A percentile compares a stretch with the other conserved stretches of the same genome.
Conservation (phyloP, 2,797 vertebrate species). For the Eulemur coronatus region DNA sequence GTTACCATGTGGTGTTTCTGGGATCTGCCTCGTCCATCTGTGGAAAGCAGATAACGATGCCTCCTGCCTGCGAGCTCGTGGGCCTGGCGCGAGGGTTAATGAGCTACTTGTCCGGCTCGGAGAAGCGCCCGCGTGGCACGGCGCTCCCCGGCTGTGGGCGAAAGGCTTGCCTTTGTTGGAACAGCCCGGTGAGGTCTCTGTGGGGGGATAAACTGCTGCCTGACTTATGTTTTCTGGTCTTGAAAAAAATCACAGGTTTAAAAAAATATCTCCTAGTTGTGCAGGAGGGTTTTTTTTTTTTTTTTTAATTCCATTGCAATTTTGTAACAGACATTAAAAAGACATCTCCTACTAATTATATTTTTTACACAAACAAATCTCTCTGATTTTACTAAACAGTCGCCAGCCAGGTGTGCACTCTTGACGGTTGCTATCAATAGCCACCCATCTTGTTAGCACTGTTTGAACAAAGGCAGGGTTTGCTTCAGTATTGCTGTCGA, state of each 20-base stretch:
- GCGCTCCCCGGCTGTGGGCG: fast-evolving
- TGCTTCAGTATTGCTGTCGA: neutral
- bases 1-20: neutral
- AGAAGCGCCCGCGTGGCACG: neutral
- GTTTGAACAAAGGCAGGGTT: neutral
- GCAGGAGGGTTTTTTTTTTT: neutral
- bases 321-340: neutral
- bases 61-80: fast-evolving
- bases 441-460: neutral
- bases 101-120: neutral
- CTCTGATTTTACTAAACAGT: neutral
- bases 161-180: neutral
- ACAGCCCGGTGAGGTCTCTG: neutral
- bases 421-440: neutral
- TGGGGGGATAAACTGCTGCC: fast-evolving
- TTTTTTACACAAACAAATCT: constrained; percentile 1
- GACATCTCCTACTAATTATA: neutral
- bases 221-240: neutral
- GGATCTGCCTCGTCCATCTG: neutral
- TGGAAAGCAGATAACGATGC: neutral
- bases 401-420: neutral
- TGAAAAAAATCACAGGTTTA: neutral
- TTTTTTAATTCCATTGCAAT: neutral
- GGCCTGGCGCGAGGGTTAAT: neutral
- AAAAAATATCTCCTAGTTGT: neutral